These are phyloP conservation scores for Rosalia funebris DNA, from an alignment of 2,888 invertebrate genomes.

Conservation along the genomic window DNA sequence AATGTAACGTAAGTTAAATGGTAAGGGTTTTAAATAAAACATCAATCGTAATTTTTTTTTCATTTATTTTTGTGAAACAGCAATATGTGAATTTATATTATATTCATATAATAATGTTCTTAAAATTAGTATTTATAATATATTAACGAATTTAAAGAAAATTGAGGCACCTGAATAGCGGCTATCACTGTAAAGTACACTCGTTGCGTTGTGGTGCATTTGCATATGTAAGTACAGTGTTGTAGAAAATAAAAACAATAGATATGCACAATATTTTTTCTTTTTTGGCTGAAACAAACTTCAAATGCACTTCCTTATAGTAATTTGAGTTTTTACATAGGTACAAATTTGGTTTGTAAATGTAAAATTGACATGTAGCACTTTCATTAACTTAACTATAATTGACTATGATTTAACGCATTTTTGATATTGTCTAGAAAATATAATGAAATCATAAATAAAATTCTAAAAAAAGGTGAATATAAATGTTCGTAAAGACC, in stretches of 20 bases:
- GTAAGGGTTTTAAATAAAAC: conserved; percentile 26
- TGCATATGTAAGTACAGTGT: conserved; percentile 55
- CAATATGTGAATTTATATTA: conserved; percentile 63
- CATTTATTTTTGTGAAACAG: conserved; percentile 64
- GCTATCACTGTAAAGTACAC: conserved; percentile 59
- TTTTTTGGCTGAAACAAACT: conserved; percentile 33
- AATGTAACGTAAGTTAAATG: no score
- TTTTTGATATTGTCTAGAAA: conserved; percentile 45
- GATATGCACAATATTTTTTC: conserved; percentile 47
- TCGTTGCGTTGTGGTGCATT: conserved; percentile 54
- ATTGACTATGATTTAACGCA: conserved; percentile 49
- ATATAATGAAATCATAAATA: conserved; percentile 42
- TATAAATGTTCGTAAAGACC: conserved; percentile 35
- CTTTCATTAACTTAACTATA: conserved; percentile 42
- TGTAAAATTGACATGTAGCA: conserved; percentile 47
- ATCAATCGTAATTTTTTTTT: conserved; percentile 46
- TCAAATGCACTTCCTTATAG: conserved; percentile 35
- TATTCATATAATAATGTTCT: conserved; percentile 62
- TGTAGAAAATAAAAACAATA: conserved; percentile 45
- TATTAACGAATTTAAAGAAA: conserved; percentile 61
- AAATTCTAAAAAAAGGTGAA: conserved; percentile 39
- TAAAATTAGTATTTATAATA: conserved; percentile 62
- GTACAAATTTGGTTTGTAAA: conserved; percentile 38
- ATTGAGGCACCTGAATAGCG: conserved; percentile 63
- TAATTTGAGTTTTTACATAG: conserved; percentile 36